Evolutionary conservation across 2,888 invertebrate species (phyloP), one percentile per base, ranked within the genome.

Genomic region (Laspeyria flexula): DNA sequence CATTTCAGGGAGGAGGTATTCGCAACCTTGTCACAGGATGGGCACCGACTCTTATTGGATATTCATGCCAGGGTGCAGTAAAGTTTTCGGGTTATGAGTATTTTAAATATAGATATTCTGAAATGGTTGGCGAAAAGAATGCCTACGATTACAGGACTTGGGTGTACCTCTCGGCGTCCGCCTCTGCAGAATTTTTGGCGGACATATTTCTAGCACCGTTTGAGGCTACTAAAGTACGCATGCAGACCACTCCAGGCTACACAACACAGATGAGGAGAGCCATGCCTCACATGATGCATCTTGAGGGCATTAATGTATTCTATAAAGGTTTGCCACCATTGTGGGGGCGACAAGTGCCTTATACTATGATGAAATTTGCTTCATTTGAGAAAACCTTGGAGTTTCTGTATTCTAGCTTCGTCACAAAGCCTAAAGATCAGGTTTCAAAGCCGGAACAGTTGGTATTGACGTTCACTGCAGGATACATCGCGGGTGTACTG

Each of bases 281-380:
- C 16, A 94, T 95, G 75, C 97, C 97, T 0, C 95, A 95, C 76
- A 97, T 98, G 93, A 79, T 94, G 65, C 85, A 88, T 48, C 95
- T 95, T 18, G 97, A 97, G 83, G 98, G 97, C 11, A 55, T 96
- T 2, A 90, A 91, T 42, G 96, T 96, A 38, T 96, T 97, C 81
- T 97, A 96, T 91, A 96, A 96, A 83, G 96, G 97, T n/a, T 81
- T 98, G 33, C 94, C 94, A 27, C 97, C 97, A 43, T 92, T 98
- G 56, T 98, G 97, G 97, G 94, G 94, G 71, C 90, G 97, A 49
- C 97, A 97, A 85, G 96, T 97, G 56, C 97, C 97, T 5, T 97
- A 98, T 93, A 98, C 98, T 27, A 98, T 98, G 97, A 98, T 98
- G 97, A 98, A 98, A 90, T 98, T 98, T 85, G 95, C 97, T 15